Conservation (phyloP, 2,888 invertebrate genomes). For the Dicycla oo region DNA sequence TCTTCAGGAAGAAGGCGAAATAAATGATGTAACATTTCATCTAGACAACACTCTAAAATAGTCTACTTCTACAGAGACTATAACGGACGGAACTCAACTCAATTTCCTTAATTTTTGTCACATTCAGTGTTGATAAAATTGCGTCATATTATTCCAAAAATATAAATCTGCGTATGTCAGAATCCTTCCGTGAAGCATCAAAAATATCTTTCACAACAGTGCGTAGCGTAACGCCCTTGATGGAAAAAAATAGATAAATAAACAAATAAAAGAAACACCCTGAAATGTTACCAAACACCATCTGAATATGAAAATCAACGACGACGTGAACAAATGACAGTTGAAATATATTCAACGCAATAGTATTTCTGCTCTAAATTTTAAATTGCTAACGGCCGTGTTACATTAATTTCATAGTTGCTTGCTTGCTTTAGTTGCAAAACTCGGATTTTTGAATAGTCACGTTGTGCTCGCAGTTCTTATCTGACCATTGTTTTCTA, state of each 20-base stretch:
- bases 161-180: conserved; percentile 14
- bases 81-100: conserved; percentile 1
- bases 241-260: conserved; percentile 34
- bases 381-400: conserved; percentile 82
- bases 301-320: conserved; percentile 82
- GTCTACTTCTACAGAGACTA: neutral
- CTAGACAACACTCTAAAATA: neutral
- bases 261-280: conserved; percentile 51
- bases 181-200: conserved; percentile 37
- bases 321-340: conserved; percentile 80
- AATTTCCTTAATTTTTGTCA: conserved; percentile 24
- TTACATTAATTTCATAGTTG: conserved; percentile 81
- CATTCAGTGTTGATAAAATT: conserved; percentile 25
- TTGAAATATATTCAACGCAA: conserved; percentile 80
- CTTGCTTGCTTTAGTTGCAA: conserved; percentile 63
- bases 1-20: neutral
- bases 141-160: conserved; percentile 6
- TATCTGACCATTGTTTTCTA: conserved; percentile 57
- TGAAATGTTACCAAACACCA: conserved; percentile 71
- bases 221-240: conserved; percentile 64
- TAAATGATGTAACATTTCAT: conserved; percentile 15
- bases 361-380: conserved; percentile 82
- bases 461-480: conserved; percentile 51
- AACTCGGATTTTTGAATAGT: conserved; percentile 53
- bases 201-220: conserved; percentile 41